phyloP scores from a whole-genome alignment of 2,888 invertebrate genomes.

The Clunio marinus region DNA sequence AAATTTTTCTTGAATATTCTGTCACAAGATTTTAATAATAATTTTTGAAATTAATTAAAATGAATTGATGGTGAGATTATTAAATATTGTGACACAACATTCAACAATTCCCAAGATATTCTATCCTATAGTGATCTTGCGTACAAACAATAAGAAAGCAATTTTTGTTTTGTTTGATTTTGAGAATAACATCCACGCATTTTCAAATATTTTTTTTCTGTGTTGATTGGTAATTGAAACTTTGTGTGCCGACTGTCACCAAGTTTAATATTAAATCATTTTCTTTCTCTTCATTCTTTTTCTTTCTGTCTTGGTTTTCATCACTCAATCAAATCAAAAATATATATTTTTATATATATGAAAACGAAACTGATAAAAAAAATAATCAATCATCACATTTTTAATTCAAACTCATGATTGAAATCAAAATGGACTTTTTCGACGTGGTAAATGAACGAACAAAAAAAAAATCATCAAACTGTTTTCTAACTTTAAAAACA shows the following conservation, averaged over 20 bases:
- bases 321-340: conserved; percentile 8
- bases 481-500: conserved; percentile 32
- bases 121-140: too few relatives aligned
- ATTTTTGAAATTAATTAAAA: too few relatives aligned
- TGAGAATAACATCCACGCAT: background rate
- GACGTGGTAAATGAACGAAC: background rate
- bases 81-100: too few relatives aligned
- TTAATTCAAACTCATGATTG: background rate
- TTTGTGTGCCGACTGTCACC: background rate
- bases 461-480: conserved; percentile 33
- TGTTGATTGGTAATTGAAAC: background rate
- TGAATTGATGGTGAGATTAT: too few relatives aligned
- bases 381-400: background rate
- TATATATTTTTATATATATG: too few relatives aligned
- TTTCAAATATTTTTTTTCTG: background rate
- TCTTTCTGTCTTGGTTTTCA: conserved; percentile 30
- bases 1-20: too few relatives aligned
- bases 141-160: background rate
- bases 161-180: background rate
- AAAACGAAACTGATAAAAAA: background rate
- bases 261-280: conserved; percentile 16
- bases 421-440: background rate
- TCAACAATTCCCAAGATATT: too few relatives aligned
- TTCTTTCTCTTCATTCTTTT: conserved; percentile 36
- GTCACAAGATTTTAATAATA: too few relatives aligned